Conservation (phyloP, 2,113 vertebrate genomes). For the Cebidichthys violaceus region DNA sequence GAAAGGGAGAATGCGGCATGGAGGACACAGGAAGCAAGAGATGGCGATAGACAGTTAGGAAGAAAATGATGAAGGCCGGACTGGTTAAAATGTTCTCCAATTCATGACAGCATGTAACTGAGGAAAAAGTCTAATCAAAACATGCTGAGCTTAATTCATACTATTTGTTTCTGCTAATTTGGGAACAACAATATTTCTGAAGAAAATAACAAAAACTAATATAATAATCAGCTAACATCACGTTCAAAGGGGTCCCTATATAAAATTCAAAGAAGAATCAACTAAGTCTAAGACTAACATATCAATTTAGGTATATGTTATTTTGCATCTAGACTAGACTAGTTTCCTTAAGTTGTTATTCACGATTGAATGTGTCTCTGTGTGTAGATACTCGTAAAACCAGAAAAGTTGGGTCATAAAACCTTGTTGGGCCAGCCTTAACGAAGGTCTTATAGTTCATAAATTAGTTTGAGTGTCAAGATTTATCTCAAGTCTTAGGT, state of each 20-base stretch:
- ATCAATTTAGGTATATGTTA: too few species aligned
- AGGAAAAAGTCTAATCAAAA: constrained; percentile 18
- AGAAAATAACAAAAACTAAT: constrained; percentile 28
- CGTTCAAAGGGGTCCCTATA: constrained; percentile 17
- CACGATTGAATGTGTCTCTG: too few species aligned
- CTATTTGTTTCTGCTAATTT: constrained; percentile 4
- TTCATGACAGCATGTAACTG: background rate
- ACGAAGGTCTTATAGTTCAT: too few species aligned
- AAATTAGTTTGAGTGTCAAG: too few species aligned
- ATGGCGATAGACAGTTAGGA: background rate
- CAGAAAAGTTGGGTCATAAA: too few species aligned
- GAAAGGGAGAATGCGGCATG: background rate
- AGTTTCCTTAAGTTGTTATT: too few species aligned
- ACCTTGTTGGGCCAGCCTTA: too few species aligned
- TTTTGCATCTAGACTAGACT: too few species aligned
- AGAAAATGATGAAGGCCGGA: background rate
- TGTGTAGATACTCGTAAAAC: too few species aligned
- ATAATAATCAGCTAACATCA: constrained; percentile 26
- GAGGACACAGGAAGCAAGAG: background rate
- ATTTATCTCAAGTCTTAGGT: too few species aligned
- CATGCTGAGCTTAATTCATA: constrained; percentile 6
- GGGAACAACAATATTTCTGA: constrained; percentile 6
- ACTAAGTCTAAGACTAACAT: too few species aligned
- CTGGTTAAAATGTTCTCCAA: background rate
- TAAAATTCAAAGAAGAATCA: too few species aligned